Conservation (phyloP, 2,888 invertebrate genomes). For the Smittia aterrima region DNA sequence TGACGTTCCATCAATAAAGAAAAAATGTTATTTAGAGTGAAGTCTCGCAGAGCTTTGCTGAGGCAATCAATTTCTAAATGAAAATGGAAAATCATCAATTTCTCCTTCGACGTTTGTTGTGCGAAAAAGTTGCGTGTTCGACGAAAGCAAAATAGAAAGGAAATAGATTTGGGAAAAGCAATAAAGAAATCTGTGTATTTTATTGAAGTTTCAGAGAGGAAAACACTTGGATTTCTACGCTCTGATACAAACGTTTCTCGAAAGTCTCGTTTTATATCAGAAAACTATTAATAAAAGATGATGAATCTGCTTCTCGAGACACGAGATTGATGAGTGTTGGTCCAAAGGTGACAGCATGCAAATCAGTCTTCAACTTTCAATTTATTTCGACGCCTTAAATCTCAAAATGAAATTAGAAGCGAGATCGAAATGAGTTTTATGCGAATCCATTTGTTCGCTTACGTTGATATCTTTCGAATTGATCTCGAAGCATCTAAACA, state of each 20-base stretch:
- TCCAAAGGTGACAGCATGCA: conserved; percentile 23
- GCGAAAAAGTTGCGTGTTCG: conserved; percentile 5
- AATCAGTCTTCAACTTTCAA: conserved; percentile 7
- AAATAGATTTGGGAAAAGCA: neutral
- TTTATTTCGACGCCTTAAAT: neutral
- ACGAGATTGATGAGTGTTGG: neutral
- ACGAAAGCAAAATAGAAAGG: neutral
- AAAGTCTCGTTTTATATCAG: neutral
- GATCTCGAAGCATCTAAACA: neutral
- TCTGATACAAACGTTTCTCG: neutral
- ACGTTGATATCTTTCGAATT: conserved; percentile 1
- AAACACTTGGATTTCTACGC: neutral
- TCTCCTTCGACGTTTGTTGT: neutral
- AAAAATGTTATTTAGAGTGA: conserved; percentile 24
- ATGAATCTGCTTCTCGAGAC: neutral
- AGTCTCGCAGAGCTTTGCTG: neutral
- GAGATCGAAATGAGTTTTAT: neutral
- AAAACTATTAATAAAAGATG: conserved; percentile 25
- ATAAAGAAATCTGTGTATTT: neutral
- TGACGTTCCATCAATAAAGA: conserved; percentile 41
- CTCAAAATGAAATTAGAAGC: neutral
- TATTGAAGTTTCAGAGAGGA: neutral
- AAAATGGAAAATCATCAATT: conserved; percentile 17
- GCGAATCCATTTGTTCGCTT: conserved; percentile 1
- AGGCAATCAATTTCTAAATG: neutral